Evolutionary conservation across 2,888 invertebrate genomes (phyloP).

Genomic region (Eupeodes latifasciatus): DNA sequence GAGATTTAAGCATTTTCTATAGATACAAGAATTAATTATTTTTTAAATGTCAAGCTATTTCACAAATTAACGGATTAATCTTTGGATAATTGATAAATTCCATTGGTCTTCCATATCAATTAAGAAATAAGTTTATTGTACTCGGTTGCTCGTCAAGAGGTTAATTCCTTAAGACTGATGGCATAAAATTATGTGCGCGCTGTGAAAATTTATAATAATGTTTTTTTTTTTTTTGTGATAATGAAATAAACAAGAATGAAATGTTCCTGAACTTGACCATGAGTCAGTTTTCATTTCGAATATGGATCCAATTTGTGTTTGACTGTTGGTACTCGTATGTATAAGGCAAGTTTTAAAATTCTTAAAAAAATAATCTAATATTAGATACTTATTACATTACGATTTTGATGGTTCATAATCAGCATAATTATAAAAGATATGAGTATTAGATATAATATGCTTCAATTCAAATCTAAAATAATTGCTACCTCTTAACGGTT

Average conservation of each 20-base stretch:
- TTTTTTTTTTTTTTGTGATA: not conserved
- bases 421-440: too few relatives aligned
- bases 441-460: too few relatives aligned
- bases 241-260: not conserved
- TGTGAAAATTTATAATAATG: too few relatives aligned
- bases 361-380: too few relatives aligned
- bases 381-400: too few relatives aligned
- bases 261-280: not conserved
- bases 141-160: not conserved
- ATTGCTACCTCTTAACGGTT: too few relatives aligned
- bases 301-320: too few relatives aligned
- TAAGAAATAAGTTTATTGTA: not conserved
- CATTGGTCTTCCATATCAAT: not conserved
- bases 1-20: not conserved
- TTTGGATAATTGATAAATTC: constrained; percentile 5
- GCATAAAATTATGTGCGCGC: not conserved
- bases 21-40: not conserved
- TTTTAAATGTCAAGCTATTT: constrained; percentile 6
- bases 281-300: too few relatives aligned
- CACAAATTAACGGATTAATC: not conserved
- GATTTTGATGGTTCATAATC: too few relatives aligned
- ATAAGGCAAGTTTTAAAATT: too few relatives aligned
- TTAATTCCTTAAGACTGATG: not conserved
- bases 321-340: too few relatives aligned
- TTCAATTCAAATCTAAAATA: too few relatives aligned